These are phyloP conservation scores for Pipistrellus pipistrellus DNA, from an alignment of 2,797 vertebrate species.

Conservation along the genomic window DNA sequence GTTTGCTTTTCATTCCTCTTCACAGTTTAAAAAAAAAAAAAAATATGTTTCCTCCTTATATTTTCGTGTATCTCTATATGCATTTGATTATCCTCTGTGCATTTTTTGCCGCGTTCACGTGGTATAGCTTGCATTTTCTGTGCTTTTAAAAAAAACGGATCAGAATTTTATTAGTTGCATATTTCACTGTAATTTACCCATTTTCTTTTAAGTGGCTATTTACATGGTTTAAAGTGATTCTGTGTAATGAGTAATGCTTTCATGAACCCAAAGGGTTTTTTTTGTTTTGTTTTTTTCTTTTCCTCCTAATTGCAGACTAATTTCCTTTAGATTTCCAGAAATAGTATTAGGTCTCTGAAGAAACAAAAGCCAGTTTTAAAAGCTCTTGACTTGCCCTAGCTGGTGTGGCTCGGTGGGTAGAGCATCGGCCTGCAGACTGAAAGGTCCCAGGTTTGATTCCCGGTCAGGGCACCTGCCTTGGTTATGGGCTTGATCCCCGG, in stretches of 20 bases:
- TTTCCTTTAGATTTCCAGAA: conserved; percentile 77
- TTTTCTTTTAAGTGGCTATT: conserved; percentile 71
- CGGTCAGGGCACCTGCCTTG: too few species aligned
- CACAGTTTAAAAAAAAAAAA: not conserved
- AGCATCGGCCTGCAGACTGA: too few species aligned
- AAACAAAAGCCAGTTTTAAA: conserved; percentile 70
- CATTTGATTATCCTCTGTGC: not conserved
- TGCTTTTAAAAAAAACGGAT: conserved; percentile 50
- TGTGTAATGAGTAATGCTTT: conserved; percentile 72
- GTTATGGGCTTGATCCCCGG: too few species aligned
- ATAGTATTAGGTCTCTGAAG: conserved; percentile 69
- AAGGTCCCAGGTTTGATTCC: too few species aligned
- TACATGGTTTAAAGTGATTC: conserved; percentile 66
- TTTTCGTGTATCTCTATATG: conserved; percentile 46
- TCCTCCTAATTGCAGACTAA: conserved; percentile 64
- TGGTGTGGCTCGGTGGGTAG: too few species aligned
- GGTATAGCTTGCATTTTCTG: conserved; percentile 41
- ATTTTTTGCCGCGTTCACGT: conserved; percentile 49
- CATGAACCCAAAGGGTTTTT: not conserved
- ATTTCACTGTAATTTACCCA: conserved; percentile 71
- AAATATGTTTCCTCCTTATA: not conserved
- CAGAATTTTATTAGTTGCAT: conserved; percentile 50
- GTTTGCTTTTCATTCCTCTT: conserved; percentile 46
- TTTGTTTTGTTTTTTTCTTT: not conserved
- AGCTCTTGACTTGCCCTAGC: conserved; percentile 47